Evolutionary conservation across 2,113 vertebrate species (phyloP).

Genomic region (Pan paniscus): DNA sequence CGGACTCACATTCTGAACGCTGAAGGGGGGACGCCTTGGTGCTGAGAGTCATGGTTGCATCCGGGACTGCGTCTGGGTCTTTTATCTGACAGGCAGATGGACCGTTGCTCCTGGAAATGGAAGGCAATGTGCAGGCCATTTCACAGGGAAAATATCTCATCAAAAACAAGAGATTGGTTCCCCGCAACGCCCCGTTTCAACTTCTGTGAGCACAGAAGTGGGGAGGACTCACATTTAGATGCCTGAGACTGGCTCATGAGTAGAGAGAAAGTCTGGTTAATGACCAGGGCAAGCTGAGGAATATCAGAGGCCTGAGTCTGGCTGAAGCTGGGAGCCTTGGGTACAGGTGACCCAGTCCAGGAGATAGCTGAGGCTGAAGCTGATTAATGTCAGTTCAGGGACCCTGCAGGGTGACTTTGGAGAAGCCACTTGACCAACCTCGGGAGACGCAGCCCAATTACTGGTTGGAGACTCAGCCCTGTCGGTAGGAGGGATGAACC

Average conservation of each 20-base stretch:
- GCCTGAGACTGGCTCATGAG: neutral
- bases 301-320: neutral
- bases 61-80: neutral
- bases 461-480: neutral
- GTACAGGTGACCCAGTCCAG: neutral
- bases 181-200: neutral
- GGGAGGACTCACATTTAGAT: neutral
- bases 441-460: neutral
- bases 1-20: neutral
- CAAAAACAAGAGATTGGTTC: neutral
- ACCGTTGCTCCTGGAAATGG: neutral
- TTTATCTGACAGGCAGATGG: neutral
- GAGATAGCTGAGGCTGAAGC: neutral
- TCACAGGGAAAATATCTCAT: neutral
- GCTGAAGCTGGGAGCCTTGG: neutral
- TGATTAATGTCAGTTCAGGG: neutral
- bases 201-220: neutral
- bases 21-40: neutral
- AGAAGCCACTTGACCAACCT: neutral
- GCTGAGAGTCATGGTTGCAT: neutral
- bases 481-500: neutral
- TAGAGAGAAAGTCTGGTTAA: neutral
- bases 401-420: neutral
- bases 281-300: neutral
- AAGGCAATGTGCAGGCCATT: neutral